Conservation (phyloP, 2,797 vertebrate species). For the Pristis pectinata region DNA sequence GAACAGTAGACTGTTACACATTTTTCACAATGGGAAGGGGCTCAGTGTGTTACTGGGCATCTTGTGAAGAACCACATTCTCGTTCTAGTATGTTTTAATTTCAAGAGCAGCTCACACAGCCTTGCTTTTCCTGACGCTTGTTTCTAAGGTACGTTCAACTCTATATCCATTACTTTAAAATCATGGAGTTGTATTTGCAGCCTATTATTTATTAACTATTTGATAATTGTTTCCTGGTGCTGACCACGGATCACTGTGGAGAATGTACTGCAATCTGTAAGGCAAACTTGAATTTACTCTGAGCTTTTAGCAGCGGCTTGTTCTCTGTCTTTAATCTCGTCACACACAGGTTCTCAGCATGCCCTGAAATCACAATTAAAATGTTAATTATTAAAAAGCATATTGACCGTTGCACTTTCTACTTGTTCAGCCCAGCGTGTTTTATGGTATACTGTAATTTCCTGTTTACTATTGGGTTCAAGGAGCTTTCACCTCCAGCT, state of each 20-base stretch:
- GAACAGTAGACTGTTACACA: neutral
- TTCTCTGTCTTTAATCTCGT: neutral
- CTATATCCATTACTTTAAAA: neutral
- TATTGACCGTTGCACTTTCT: neutral
- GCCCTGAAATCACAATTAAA: neutral
- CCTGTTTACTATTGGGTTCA: neutral
- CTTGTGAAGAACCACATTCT: neutral
- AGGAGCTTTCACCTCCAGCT: neutral
- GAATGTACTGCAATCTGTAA: neutral
- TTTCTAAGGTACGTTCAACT: constrained; percentile 13
- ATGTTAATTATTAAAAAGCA: neutral
- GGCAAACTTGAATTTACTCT: neutral
- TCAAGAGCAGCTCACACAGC: neutral
- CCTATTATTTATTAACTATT: constrained; percentile 19
- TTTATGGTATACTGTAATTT: neutral
- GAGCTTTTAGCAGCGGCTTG: neutral
- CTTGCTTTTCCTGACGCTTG: constrained; percentile 5
- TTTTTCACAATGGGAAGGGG: neutral
- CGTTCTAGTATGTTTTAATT: constrained; percentile 18
- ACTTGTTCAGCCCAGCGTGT: neutral
- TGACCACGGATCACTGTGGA: neutral
- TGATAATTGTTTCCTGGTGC: neutral
- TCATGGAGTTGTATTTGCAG: neutral
- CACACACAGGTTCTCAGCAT: neutral
- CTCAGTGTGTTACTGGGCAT: neutral